Evolutionary conservation across 2,888 invertebrate species (phyloP), one percentile per base, ranked within the genome.

Genomic region (Dastarcus helophoroides): DNA sequence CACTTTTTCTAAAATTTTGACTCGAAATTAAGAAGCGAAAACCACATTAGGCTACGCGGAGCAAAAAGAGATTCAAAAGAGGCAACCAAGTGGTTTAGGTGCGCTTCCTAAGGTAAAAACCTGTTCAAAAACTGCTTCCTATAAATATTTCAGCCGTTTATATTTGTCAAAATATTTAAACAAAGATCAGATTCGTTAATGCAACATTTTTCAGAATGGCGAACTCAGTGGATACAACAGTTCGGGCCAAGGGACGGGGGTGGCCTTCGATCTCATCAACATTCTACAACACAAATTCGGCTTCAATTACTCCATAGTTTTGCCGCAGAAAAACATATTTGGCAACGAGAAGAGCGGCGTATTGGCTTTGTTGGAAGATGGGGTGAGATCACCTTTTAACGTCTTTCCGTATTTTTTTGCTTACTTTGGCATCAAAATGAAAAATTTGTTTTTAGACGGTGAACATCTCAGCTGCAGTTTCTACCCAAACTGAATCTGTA

Each of bases 391-490:
- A 23, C 7, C 9, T 7, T 9, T 16, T 16, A 2, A 8, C 10
- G 14, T 6, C 7, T 14, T 7, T 14, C 14, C 12, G 5, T 26
- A 14, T 26, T 13, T 5, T 13, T 23, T 8, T 9, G 6, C n/a
- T n/a, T n/a, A n/a, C n/a, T n/a, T 39, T 46, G 29, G 2, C 33
- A 29, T 10, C 4, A 9, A 24, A n/a, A 4, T 13, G 8, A 23
- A 12, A n/a, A 23, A 26, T 6, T 29, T 32, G 26, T 35, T 49
- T 53, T 14, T 50, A 83, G 86, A 61, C 71, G 58, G 80, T 73
- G n/a, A 82, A 88, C 46, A 58, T 88, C 58, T 82, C 75, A 0
- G 83, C 79, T 0, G 80, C 80, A n/a, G 0, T 85, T 86, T 51
- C 55, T 86, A 33, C 85, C 88, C 0, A 64, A 73, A 8, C 50